These are phyloP conservation scores for Drosophila cracens DNA, from an alignment of 2,888 invertebrate species.

Conservation along the genomic window DNA sequence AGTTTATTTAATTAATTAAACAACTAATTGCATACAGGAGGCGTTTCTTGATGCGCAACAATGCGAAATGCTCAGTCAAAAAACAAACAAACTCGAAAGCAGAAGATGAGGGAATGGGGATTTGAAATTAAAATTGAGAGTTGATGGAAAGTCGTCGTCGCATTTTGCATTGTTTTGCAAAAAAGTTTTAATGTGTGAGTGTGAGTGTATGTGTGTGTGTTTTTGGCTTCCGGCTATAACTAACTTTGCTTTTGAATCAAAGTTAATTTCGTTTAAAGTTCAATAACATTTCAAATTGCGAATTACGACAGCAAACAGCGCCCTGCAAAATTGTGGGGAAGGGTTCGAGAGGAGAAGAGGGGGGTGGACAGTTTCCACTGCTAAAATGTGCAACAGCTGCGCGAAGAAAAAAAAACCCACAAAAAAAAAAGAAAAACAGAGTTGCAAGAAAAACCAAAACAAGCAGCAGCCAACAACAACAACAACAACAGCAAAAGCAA, in stretches of 20 bases:
- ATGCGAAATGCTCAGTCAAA: slow-evolving; percentile 20
- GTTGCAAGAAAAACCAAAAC: slow-evolving; percentile 45
- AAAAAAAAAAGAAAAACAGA: slow-evolving; percentile 29
- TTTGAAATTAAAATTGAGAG: slow-evolving; percentile 29
- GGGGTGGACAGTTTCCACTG: slow-evolving; percentile 11
- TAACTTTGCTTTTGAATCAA: slow-evolving; percentile 59
- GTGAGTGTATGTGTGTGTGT: slow-evolving; percentile 13
- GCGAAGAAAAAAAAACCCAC: slow-evolving; percentile 12
- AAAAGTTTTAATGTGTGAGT: slow-evolving; percentile 32
- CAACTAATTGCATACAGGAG: slow-evolving; percentile 25
- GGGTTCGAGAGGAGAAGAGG: background rate
- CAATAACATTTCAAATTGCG: slow-evolving; percentile 82
- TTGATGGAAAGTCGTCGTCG: slow-evolving; percentile 64
- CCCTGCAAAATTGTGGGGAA: slow-evolving; percentile 46
- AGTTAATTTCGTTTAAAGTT: slow-evolving; percentile 78
- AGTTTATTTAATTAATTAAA: slow-evolving; percentile 5
- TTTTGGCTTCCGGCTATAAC: slow-evolving; percentile 67
- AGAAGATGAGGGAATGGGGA: slow-evolving; percentile 13
- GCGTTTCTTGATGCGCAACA: slow-evolving; percentile 23
- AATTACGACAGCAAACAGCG: slow-evolving; percentile 69
- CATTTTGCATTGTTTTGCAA: slow-evolving; percentile 65
- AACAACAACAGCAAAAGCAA: slow-evolving; percentile 48
- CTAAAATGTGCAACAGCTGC: slow-evolving; percentile 61
- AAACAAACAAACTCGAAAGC: slow-evolving; percentile 10
- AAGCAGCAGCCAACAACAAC: slow-evolving; percentile 52